Evolutionary conservation across 2,888 invertebrate genomes (phyloP).

Genomic region (Drosophila merina): DNA sequence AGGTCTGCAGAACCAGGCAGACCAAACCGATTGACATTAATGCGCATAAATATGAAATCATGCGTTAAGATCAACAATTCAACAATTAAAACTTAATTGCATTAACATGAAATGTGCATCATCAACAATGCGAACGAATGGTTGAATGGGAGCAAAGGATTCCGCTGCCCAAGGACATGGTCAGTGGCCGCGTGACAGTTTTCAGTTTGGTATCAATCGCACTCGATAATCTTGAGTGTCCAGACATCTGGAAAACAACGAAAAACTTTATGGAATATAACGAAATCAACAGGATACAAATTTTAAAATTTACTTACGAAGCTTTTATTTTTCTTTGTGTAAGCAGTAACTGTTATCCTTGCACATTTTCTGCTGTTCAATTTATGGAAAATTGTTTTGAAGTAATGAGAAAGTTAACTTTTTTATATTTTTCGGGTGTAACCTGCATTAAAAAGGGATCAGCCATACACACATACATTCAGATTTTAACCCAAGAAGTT

Average conservation of each 20-base stretch:
- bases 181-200: slow-evolving; percentile 31
- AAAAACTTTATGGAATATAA: not conserved
- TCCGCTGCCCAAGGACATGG: slow-evolving; percentile 24
- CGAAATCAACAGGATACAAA: too few species aligned
- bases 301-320: too few species aligned
- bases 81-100: slow-evolving; percentile 80
- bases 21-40: slow-evolving; percentile 69
- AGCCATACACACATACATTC: slow-evolving; percentile 33
- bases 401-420: slow-evolving; percentile 67
- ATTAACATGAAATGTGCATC: slow-evolving; percentile 80
- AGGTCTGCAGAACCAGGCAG: slow-evolving; percentile 7
- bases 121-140: slow-evolving; percentile 60
- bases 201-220: slow-evolving; percentile 24
- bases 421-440: slow-evolving; percentile 41
- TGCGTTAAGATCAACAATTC: slow-evolving; percentile 81
- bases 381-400: slow-evolving; percentile 81
- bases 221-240: slow-evolving; percentile 12
- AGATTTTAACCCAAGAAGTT: not conserved
- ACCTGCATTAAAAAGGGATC: slow-evolving; percentile 77
- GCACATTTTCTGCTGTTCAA: slow-evolving; percentile 61
- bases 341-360: slow-evolving; percentile 39
- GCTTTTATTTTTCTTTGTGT: not conserved
- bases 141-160: slow-evolving; percentile 31
- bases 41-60: slow-evolving; percentile 79
- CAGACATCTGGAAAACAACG: slow-evolving; percentile 15